Conservation (phyloP, 2,888 invertebrate species). For the Lasioglossum pauxillum region DNA sequence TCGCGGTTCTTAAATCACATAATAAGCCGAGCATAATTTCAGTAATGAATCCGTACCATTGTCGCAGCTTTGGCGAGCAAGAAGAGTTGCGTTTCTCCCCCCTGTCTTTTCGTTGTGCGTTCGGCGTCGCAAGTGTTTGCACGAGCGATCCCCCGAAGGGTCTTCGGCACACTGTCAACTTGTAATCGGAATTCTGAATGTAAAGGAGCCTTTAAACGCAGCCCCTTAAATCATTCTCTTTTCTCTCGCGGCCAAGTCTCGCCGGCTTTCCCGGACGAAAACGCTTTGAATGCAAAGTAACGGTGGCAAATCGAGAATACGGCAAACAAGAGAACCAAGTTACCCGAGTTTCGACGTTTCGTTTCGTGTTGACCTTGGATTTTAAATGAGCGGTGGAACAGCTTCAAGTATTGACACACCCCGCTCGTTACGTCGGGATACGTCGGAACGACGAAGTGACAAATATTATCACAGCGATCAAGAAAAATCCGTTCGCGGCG, state of each 20-base stretch:
- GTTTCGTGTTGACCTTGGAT: background rate
- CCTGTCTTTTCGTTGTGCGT: background rate
- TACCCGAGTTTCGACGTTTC: background rate
- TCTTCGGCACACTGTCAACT: background rate
- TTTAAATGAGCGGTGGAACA: background rate
- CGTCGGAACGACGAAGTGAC: background rate
- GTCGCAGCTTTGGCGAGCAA: background rate
- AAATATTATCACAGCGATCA: background rate
- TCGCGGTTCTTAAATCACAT: background rate
- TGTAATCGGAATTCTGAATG: conserved; percentile 44
- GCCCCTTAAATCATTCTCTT: conserved; percentile 41
- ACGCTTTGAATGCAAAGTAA: conserved; percentile 24
- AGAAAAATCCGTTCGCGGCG: background rate
- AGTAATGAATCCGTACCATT: background rate
- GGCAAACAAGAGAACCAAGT: background rate
- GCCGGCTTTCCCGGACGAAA: background rate
- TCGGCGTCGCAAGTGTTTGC: background rate
- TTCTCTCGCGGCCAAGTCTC: background rate
- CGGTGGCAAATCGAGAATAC: conserved; percentile 15
- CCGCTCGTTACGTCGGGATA: background rate
- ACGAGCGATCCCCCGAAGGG: background rate
- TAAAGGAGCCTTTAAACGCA: conserved; percentile 17
- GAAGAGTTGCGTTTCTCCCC: background rate
- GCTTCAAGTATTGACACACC: conserved; percentile 5
- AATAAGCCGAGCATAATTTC: background rate